phyloP scores from a whole-genome alignment of 2,113 vertebrate species.

The Embiotoca jacksoni region DNA sequence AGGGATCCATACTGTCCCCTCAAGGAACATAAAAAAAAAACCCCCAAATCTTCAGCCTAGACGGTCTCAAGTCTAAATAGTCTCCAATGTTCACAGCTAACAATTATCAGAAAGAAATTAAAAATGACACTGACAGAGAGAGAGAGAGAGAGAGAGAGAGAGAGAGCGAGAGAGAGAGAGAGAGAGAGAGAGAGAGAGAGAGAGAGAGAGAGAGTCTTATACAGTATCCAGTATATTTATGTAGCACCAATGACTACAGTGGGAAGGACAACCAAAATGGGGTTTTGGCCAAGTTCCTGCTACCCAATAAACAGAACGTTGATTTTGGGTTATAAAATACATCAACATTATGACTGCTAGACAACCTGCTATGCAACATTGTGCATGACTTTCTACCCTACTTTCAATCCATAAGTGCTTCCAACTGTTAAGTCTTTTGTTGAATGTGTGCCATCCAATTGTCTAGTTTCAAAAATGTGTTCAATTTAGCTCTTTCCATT shows the following conservation, averaged over 20 bases:
- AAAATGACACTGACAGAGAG: slow-evolving; percentile 13
- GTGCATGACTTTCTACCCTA: slow-evolving; percentile 31
- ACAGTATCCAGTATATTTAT: background rate
- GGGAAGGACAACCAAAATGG: slow-evolving; percentile 15
- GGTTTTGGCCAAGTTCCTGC: slow-evolving; percentile 30
- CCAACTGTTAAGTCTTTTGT: slow-evolving; percentile 39
- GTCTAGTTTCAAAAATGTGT: slow-evolving; percentile 46
- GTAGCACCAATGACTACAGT: background rate
- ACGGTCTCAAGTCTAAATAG: slow-evolving; percentile 46
- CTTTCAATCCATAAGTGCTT: slow-evolving; percentile 32
- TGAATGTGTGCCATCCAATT: slow-evolving; percentile 38
- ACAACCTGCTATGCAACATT: slow-evolving; percentile 29
- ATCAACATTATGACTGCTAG: slow-evolving; percentile 9
- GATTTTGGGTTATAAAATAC: slow-evolving; percentile 41
- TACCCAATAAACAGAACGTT: slow-evolving; percentile 30
- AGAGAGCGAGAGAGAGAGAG: background rate
- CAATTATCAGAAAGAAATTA: slow-evolving; percentile 54
- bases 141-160: background rate
- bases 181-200: background rate
- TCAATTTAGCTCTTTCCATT: slow-evolving; percentile 54
- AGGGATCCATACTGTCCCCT: slow-evolving; percentile 63
- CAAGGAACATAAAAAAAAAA: slow-evolving; percentile 57
- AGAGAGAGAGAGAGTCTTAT: background rate
- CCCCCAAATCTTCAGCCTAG: slow-evolving; percentile 44
- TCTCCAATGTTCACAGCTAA: slow-evolving; percentile 62